Base-by-base conservation (phyloP, 2,113 vertebrate species). In the Hippopotamus amphibius region DNA sequence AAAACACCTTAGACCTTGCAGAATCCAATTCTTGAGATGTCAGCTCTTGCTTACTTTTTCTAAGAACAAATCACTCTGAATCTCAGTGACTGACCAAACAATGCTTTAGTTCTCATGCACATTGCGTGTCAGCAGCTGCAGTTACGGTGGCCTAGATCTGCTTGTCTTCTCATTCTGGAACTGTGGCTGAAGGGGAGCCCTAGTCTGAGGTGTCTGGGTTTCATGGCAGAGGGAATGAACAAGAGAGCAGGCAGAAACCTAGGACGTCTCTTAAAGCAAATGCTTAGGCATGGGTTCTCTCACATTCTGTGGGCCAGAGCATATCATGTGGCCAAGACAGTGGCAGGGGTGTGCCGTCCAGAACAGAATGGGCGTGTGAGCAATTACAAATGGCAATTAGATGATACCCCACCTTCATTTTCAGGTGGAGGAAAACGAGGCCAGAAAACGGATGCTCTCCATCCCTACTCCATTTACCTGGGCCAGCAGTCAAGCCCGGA, bases 91-190 rank as follows among this genome's bases (percentile, higher is more conserved):
- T 41, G 43, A 53, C 6, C 19, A 37, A n/a, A 59, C 30, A 33
- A 1, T 19, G 15, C 33, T 71, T 88, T 26, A 11, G 14, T 79
- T 65, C 55, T 63, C 59, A 2, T 0, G 0, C 11, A 30, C 3
- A 0, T 33, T 69, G 0, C 5, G 0, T 15, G 26, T 37, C 1
- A 2, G 33, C 28, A 66, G 46, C 9, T 41, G 3, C 11, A 6
- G 13, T 41, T 1, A 1, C 10, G 17, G 37, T 46, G 86, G 24
- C 48, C 86, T 9, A 48, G 41, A 6, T 57, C 57, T 55, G 24
- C 13, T 0, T 37, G 24, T 30, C 79, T 69, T 69, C 57, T 88
- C 10, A 1, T 74, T 72, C 82, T 85, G 48, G 6, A 76, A 26
- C 19, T 7, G 21, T 37, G 33, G 33, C 37, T 72, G 6, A 88